Base-by-base conservation (phyloP, 2,888 invertebrate species). In the Dasypolia templi region DNA sequence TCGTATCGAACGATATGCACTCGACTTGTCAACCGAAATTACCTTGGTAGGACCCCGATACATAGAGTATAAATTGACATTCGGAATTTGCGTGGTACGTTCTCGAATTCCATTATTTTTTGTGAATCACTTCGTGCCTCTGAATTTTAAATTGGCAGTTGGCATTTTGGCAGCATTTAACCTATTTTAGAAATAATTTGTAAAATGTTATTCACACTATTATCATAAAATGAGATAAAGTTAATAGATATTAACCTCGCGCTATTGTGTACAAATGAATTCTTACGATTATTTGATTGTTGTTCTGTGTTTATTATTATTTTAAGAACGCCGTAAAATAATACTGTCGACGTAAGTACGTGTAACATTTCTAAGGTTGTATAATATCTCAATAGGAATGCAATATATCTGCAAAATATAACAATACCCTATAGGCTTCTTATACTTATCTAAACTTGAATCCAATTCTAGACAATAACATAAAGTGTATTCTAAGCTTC, bases 1-100 rank as follows among this genome's bases (percentile, higher is more conserved):
- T 88, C 89, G 89, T 89, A 90, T 89, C 85, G 84, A 87, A 74
- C 81, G 85, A 88, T 86, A 87, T 82, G 82, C 81, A 86, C 81
- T 84, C 81, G 79, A 85, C 84, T 84, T 83, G 79, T 79, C 86
- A 84, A 81, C 77, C 65, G 82, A 87, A 86, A 89, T 80, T 77
- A 75, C 68, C 66, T 61, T 73, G 42, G 75, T 74, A 77, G 68
- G 56, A 64, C 62, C 72, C 63, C 12, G 19, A 69, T 3, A 14
- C 44, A 35, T 55, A 55, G n/a, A 53, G 66, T 70, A 74, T 69
- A 72, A 64, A 68, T 51, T 59, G 49, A 17, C 55, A 49, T 55
- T 81, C 32, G 29, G 63, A 69, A 62, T 61, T 63, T 49, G 64
- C 14, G 56, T 53, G 42, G 67, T 68, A 68, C 53, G 68, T 71